Evolutionary conservation across 2,113 vertebrate species (phyloP), one percentile per base, ranked within the genome.

Genomic region (Hyla sarda): DNA sequence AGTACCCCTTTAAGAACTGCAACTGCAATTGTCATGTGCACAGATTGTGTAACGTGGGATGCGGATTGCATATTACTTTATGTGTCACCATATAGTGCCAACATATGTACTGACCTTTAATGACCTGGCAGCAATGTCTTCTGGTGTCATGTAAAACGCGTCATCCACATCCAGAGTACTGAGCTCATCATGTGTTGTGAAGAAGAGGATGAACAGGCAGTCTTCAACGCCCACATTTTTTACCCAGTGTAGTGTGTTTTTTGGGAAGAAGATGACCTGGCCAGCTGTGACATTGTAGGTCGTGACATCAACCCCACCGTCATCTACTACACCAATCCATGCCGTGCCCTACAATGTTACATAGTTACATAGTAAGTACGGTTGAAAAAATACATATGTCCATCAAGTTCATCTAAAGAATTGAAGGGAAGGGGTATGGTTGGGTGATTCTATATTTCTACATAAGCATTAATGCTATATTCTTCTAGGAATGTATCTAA

Each of bases 251-350:
- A 93, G 82, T 0, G 89, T 94, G 82, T 93, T 92, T 58, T 88
- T 80, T 5, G 90, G 94, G 81, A 94, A 93, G 89, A 94, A 93
- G 86, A 94, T 89, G 17, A 92, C 90, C 54, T 94, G 94, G 4
- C 92, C 93, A 0, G 89, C 90, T 0, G 90, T 92, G 8, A 94
- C 89, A 0, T 87, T 94, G 89, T 92, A 92, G 0, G 91, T 93
- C 69, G 88, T 89, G 0, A 90, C 80, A 0, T 85, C 50, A 0
- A 52, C 73, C 32, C 88, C 87, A 25, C 88, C 92, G 7, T 90
- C 87, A 0, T 90, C 90, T 0, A 93, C 85, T 0, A 93, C 90
- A 0, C 91, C 92, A 17, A 94, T 88, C 93, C 93, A 94, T 0
- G 90, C 93, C 0, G 47, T 85, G 0, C 93, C 93, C 93, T 94